Base-by-base conservation (phyloP, 2,797 vertebrate species). In the Mormyrus hasselquistii region DNA sequence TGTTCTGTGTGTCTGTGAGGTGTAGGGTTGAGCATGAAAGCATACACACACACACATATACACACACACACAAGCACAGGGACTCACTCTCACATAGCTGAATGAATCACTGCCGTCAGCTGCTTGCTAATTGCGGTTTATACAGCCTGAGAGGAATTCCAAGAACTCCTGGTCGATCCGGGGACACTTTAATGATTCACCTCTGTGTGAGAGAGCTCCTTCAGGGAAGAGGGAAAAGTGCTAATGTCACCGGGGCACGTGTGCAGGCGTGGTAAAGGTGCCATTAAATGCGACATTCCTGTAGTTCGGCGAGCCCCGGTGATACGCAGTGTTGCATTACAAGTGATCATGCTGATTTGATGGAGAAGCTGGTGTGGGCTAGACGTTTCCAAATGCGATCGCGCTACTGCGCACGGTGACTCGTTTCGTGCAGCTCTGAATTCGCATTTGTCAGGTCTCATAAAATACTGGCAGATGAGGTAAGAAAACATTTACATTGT, bases 41-140 rank as follows among this genome's bases (percentile, higher is more conserved):
- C 38, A 83, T 0, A 91, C 91, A 89, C 44, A 55, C 65, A 34
- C 16, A 91, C 91, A 89, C 52, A 62, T 89, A 91, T 89, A 91
- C 88, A 49, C 1, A 7, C 79, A 50, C 12, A 91, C 91, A 89
- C 10, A 49, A 88, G 84, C 90, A 90, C 87, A 55, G 62, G 92
- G 93, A 93, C 94, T 93, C 92, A 94, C 90, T 90, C 90, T 88
- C 86, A 89, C 92, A 93, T 94, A 94, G 92, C 94, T 92, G 91
- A 88, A 88, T 91, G 93, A 95, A 95, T 94, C 94, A 94, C 93
- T 93, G 93, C 93, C 92, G 92, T 94, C 92, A 93, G 92, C 93
- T 93, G 91, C 91, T 93, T 90, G 92, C 93, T 95, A 95, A 95
- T 95, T 94, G 94, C 93, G 94, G 93, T 94, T 95, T 95, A 93